These are phyloP conservation scores for Trachemys scripta DNA, from an alignment of 2,113 vertebrate genomes.

Conservation along the genomic window DNA sequence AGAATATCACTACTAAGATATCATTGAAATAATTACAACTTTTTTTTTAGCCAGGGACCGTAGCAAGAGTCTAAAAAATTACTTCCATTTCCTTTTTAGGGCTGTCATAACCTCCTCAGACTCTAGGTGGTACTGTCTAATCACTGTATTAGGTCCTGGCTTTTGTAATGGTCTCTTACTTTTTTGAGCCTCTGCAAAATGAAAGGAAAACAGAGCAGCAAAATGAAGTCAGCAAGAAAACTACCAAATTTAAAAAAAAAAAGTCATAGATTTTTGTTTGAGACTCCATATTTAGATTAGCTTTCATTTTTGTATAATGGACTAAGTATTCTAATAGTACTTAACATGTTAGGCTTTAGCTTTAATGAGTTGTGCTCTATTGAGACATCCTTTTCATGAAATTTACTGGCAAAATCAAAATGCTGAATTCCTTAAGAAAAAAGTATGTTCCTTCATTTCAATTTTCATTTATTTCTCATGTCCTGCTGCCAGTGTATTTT, in stretches of 20 bases:
- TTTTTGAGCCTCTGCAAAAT: slow-evolving; percentile 33
- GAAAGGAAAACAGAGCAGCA: slow-evolving; percentile 22
- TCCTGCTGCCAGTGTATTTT: neutral
- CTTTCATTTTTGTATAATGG: slow-evolving; percentile 47
- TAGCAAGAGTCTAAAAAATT: neutral
- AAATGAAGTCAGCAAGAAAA: slow-evolving; percentile 58
- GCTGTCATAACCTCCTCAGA: neutral
- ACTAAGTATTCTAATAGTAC: slow-evolving; percentile 35
- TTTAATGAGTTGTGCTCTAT: slow-evolving; percentile 44
- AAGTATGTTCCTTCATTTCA: neutral
- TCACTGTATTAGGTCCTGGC: neutral
- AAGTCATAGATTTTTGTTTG: slow-evolving; percentile 53
- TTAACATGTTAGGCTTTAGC: slow-evolving; percentile 36
- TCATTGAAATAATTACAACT: neutral
- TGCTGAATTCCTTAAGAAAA: neutral
- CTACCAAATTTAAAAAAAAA: neutral
- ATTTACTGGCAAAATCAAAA: neutral
- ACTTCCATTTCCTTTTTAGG: neutral
- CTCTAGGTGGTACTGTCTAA: slow-evolving; percentile 78
- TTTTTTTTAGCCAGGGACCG: neutral
- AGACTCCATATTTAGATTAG: slow-evolving; percentile 45
- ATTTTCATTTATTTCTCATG: fast-evolving
- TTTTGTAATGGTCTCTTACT: neutral
- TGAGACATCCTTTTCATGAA: slow-evolving; percentile 32
- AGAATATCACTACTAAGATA: neutral